Percentiles rank a stretch among this genome's conserved stretches.
Evolutionary conservation across 2,797 vertebrate species (phyloP).

Genomic region (Ctenosaura bakeri): DNA sequence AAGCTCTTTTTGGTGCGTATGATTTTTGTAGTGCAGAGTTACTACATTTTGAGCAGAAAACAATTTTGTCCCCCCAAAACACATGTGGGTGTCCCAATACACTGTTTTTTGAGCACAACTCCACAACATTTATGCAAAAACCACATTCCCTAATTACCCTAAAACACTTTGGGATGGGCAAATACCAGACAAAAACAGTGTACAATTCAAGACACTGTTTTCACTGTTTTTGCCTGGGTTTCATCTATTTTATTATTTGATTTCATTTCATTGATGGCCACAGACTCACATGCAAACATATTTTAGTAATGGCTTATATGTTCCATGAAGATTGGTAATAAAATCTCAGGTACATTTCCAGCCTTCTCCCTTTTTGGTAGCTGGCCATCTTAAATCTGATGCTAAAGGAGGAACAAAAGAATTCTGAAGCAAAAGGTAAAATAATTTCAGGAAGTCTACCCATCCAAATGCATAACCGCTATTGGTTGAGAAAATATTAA

Average conservation of each 20-base stretch:
- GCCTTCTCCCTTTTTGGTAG: conserved; percentile 61
- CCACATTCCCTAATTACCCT: no score
- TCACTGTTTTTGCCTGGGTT: no score
- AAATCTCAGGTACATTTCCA: conserved; percentile 72
- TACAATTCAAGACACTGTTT: no score
- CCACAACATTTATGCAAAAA: no score
- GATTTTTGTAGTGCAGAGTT: no score
- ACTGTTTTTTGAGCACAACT: no score
- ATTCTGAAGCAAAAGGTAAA: conserved; percentile 18
- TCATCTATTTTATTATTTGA: conserved; percentile 78
- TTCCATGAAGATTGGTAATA: conserved; percentile 68
- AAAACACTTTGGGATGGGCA: no score
- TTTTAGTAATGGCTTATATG: conserved; percentile 73
- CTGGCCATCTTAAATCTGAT: conserved; percentile 56
- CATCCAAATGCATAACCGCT: not conserved
- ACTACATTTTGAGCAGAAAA: no score
- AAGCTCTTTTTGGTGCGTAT: no score
- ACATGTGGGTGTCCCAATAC: no score
- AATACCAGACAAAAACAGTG: no score
- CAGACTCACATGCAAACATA: conserved; percentile 60
- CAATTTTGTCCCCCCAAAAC: no score
- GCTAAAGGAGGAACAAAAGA: conserved; percentile 51
- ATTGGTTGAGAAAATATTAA: not conserved
- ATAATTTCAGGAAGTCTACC: not conserved
- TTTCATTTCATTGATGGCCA: conserved; percentile 79